A percentile compares a stretch with the other conserved stretches of the same genome.
These are phyloP conservation scores for Ciona savignyi DNA, from an alignment of 23 tunicate species.

Conservation along the genomic window DNA sequence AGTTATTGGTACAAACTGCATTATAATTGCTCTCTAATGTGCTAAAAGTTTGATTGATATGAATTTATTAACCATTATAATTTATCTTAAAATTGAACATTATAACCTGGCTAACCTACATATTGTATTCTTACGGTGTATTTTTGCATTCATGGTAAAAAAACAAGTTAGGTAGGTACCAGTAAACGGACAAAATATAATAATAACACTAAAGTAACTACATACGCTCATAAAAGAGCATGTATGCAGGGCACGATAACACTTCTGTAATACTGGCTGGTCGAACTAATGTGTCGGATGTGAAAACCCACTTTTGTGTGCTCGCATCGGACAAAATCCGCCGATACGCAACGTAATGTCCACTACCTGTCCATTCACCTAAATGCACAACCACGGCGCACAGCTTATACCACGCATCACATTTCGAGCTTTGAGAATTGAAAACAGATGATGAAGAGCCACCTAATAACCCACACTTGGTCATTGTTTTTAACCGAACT, in stretches of 20 bases:
- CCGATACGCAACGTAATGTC: constrained; percentile 75
- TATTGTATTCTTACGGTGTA: too few species aligned
- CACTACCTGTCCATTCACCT: constrained; percentile 50
- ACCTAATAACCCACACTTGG: background rate
- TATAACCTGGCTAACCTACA: too few species aligned
- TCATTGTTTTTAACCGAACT: background rate
- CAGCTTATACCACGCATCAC: constrained; percentile 25
- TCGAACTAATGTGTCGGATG: constrained; percentile 56
- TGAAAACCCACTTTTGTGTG: constrained; percentile 47
- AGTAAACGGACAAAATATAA: too few species aligned
- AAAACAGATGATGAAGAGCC: background rate
- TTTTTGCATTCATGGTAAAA: too few species aligned
- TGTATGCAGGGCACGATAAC: constrained; percentile 51
- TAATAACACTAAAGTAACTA: too few species aligned
- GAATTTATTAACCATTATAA: too few species aligned
- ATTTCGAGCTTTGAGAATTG: background rate
- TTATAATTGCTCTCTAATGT: too few species aligned
- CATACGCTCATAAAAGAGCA: constrained; percentile 77
- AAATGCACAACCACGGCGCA: constrained; percentile 71
- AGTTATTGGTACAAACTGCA: too few species aligned
- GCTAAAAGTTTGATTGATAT: too few species aligned
- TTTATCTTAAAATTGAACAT: too few species aligned
- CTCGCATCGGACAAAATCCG: constrained; percentile 2
- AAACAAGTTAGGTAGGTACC: too few species aligned
- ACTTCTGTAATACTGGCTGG: constrained; percentile 37